Evolutionary conservation across 2,888 invertebrate genomes (phyloP).

Genomic region (Brachylomia viminalis): DNA sequence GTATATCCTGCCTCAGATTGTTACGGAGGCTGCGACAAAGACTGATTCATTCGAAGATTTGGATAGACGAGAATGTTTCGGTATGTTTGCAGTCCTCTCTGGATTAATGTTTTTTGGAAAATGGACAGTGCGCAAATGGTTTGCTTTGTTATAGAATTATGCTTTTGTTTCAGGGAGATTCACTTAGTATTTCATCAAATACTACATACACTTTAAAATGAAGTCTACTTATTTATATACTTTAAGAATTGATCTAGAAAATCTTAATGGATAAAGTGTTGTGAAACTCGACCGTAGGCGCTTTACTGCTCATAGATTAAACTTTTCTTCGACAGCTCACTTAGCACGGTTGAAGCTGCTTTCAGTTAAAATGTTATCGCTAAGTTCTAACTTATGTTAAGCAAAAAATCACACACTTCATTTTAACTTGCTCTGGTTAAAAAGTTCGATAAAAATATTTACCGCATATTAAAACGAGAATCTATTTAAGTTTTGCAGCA

Average conservation of each 20-base stretch:
- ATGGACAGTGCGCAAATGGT: neutral
- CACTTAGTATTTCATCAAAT: neutral
- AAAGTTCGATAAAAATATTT: slow-evolving; percentile 51
- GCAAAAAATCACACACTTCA: slow-evolving; percentile 62
- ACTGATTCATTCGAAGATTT: slow-evolving; percentile 73
- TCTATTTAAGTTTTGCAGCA: slow-evolving; percentile 6
- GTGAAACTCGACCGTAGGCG: slow-evolving; percentile 61
- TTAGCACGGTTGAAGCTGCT: slow-evolving; percentile 69
- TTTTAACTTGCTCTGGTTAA: slow-evolving; percentile 61
- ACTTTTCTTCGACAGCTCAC: slow-evolving; percentile 71
- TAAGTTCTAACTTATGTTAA: slow-evolving; percentile 54
- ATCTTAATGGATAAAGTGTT: slow-evolving; percentile 60
- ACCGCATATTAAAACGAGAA: neutral
- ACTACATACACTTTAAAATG: neutral
- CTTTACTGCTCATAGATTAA: slow-evolving; percentile 65
- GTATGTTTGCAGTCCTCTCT: slow-evolving; percentile 28
- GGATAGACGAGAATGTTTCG: slow-evolving; percentile 65
- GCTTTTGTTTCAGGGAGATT: neutral
- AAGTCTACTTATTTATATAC: neutral
- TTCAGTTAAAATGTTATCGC: slow-evolving; percentile 71
- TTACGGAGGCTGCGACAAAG: slow-evolving; percentile 74
- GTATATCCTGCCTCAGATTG: slow-evolving; percentile 74
- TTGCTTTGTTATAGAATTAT: neutral
- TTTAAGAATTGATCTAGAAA: slow-evolving; percentile 14
- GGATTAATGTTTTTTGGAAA: slow-evolving; percentile 20